These are phyloP conservation scores for Carcharodon carcharias DNA, from an alignment of 2,797 vertebrate species.

Conservation along the genomic window DNA sequence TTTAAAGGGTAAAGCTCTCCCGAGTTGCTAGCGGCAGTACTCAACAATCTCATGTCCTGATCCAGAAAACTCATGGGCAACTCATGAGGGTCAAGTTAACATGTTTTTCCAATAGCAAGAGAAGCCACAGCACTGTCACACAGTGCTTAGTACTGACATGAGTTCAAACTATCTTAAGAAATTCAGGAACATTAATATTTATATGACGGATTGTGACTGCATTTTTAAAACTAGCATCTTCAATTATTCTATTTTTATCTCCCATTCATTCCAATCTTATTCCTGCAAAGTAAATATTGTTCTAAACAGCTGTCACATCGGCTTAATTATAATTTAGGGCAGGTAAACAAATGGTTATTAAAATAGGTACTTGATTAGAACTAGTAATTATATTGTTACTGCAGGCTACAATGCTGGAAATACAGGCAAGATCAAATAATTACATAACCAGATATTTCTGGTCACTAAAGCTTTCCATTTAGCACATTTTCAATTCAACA, in stretches of 20 bases:
- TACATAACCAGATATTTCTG: background rate
- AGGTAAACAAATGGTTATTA: conserved; percentile 1
- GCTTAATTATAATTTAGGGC: background rate
- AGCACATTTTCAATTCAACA: background rate
- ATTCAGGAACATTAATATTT: background rate
- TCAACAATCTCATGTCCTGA: background rate
- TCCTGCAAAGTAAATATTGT: background rate
- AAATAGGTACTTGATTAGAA: background rate
- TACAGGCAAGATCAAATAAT: background rate
- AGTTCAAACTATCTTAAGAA: background rate
- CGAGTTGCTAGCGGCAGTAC: background rate
- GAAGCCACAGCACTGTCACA: background rate
- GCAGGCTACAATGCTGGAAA: background rate
- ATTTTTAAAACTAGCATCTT: background rate
- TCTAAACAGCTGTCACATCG: background rate
- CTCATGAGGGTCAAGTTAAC: background rate
- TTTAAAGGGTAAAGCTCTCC: background rate
- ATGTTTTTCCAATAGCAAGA: too few relatives aligned
- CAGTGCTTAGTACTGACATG: background rate
- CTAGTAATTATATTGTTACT: background rate
- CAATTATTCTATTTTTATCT: background rate
- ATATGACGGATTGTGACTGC: background rate
- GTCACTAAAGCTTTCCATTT: background rate
- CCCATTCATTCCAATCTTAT: background rate
- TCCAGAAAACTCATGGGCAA: background rate